These are phyloP conservation scores for Protobothrops flavoviridis DNA, from an alignment of 2,113 vertebrate species.

Conservation along the genomic window DNA sequence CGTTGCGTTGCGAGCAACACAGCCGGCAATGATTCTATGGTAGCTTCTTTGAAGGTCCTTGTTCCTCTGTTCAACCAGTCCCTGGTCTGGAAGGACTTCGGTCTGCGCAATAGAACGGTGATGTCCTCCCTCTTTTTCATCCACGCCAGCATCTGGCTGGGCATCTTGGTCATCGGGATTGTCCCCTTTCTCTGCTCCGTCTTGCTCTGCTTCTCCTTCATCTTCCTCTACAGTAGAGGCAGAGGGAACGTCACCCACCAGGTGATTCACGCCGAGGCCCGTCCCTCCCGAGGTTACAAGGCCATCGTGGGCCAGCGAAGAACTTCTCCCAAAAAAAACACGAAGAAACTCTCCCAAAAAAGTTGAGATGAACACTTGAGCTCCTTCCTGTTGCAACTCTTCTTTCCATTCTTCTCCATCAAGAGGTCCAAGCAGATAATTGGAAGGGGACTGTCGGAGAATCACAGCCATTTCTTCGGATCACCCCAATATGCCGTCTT, in stretches of 20 bases:
- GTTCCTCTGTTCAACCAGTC: constrained; percentile 17
- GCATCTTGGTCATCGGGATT: constrained; percentile 85
- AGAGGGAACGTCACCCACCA: constrained; percentile 86
- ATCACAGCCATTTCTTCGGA: not conserved
- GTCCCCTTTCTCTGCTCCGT: constrained; percentile 87
- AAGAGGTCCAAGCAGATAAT: not conserved
- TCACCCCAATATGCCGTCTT: not conserved
- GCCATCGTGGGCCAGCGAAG: constrained; percentile 36
- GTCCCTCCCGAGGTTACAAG: constrained; percentile 67
- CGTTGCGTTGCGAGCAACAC: constrained; percentile 80
- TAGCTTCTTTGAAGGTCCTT: constrained; percentile 76
- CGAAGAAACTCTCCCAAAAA: constrained; percentile 72
- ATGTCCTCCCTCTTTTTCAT: constrained; percentile 55
- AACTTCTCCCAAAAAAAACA: constrained; percentile 78
- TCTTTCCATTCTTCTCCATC: not conserved
- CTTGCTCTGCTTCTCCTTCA: constrained; percentile 84
- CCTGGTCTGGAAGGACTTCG: constrained; percentile 23
- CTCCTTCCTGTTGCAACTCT: not conserved
- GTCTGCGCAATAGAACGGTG: constrained; percentile 18
- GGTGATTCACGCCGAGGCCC: constrained; percentile 78
- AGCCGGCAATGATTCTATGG: constrained; percentile 82
- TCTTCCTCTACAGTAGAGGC: constrained; percentile 88
- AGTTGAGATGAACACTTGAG: constrained; percentile 67
- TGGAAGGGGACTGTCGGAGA: not conserved
- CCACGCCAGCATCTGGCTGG: constrained; percentile 79